Base-by-base conservation (phyloP, 2,113 vertebrate genomes). In the Saguinus midas region DNA sequence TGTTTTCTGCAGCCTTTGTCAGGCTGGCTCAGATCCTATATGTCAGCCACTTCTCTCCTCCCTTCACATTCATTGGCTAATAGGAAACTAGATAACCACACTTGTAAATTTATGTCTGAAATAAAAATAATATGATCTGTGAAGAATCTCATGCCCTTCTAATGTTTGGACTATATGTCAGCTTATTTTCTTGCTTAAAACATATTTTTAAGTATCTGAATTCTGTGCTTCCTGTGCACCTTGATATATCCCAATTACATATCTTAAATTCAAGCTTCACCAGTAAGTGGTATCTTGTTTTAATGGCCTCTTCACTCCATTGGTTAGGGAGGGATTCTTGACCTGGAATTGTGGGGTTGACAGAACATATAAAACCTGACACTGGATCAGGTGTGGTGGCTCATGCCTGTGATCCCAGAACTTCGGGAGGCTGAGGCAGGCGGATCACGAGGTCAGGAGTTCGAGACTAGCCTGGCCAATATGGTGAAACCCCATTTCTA, bases 1-100 rank as follows among this genome's bases (percentile, higher is more conserved):
- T 99, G 76, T 99, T 99, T 98, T 99, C 99, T 99, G 99, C 99
- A 99, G 99, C 99, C 99, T 99, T 99, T 99, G 99, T 99, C 99
- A 99, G 99, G 99, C 99, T 99, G 99, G 99, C 99, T 99, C 99
- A 99, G 98, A 99, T n/a, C 32, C 73, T 68, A 23, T 73, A 37
- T 88, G n/a, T 68, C 78, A 91, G 13, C 57, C 16, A 83, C 55
- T 83, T 8, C 13, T 13, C 14, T 73, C 25, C 50, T 94, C 21
- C 17, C 43, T 66, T 89, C 66, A 87, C 17, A 84, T 88, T 32
- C 55, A 40, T 73, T 10, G 10, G 29, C 66, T 25, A 11, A 50
- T 89, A 23, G 43, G n/a, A 88, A 88, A 70, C 25, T 82, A 64
- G 40, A 58, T 91, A 70, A 78, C 8, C 43, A 68, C 18, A 52